phyloP scores from a whole-genome alignment of 2,113 vertebrate species.

The Cryptomyrus ogoouensis region DNA sequence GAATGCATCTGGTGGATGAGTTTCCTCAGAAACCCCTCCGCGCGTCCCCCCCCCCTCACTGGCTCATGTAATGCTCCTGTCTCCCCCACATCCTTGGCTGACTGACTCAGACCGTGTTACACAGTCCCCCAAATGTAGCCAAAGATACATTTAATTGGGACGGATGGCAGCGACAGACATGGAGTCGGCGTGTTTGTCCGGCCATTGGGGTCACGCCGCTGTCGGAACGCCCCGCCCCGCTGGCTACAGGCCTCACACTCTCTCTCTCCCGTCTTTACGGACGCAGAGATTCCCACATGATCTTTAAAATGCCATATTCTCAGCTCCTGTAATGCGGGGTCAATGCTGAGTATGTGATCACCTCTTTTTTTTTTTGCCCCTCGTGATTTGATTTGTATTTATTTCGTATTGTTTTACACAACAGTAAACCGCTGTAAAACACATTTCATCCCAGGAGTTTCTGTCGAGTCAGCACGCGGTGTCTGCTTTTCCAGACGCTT shows the following conservation, averaged over 20 bases:
- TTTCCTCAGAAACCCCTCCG: slow-evolving; percentile 19
- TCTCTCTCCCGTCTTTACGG: neutral
- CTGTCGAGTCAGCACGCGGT: neutral
- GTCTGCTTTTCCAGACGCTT: neutral
- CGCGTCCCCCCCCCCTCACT: neutral
- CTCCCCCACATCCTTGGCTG: slow-evolving; percentile 14
- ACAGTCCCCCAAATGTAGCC: slow-evolving; percentile 16
- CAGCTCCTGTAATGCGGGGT: neutral
- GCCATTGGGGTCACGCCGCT: neutral
- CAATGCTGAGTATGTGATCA: neutral
- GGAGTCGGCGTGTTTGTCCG: slow-evolving; percentile 22
- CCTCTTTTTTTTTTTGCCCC: neutral
- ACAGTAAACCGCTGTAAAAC: neutral
- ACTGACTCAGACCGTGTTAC: neutral
- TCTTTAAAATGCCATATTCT: neutral
- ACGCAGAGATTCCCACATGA: neutral
- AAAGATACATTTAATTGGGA: slow-evolving; percentile 27
- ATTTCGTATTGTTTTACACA: neutral
- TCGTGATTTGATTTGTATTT: neutral
- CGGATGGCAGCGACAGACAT: slow-evolving; percentile 18
- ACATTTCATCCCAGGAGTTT: neutral
- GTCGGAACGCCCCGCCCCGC: neutral
- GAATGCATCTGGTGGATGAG: neutral
- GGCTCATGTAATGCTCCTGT: slow-evolving; percentile 9
- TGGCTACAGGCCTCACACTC: neutral